Evolutionary conservation across 2,113 vertebrate genomes (phyloP).

Genomic region (Mustelus asterias): DNA sequence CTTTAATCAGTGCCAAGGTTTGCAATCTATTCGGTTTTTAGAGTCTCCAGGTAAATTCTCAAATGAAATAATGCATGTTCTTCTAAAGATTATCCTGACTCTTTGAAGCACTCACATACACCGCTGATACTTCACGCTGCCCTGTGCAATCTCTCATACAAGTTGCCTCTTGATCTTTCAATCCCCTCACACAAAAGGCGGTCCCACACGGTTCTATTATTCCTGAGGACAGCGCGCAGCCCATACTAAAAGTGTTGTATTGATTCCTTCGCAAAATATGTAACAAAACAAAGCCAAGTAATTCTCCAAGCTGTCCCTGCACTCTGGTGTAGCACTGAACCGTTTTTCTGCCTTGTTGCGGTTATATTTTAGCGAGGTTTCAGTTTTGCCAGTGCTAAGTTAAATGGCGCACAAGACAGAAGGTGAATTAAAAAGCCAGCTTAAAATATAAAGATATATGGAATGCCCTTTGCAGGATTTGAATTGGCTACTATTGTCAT

Average conservation of each 20-base stretch:
- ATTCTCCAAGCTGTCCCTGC: neutral
- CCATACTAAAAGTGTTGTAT: neutral
- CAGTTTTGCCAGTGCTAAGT: neutral
- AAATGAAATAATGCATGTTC: neutral
- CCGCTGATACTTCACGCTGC: neutral
- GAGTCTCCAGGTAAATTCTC: neutral
- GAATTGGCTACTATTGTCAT: neutral
- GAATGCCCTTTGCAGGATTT: neutral
- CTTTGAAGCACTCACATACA: neutral
- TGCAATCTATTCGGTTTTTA: neutral
- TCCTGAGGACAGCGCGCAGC: neutral
- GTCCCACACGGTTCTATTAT: neutral
- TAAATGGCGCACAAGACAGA: neutral
- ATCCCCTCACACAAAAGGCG: neutral
- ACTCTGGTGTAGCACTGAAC: neutral
- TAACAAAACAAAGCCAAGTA: neutral
- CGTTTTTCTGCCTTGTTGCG: neutral
- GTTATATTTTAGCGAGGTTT: neutral
- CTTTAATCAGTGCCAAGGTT: neutral
- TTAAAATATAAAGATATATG: neutral
- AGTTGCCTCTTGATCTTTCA: neutral
- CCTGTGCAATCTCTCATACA: neutral
- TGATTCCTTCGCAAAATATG: neutral
- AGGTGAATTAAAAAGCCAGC: neutral
- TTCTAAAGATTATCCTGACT: neutral